phyloP scores from a whole-genome alignment of 2,888 invertebrate genomes.

The Macaria liturata region DNA sequence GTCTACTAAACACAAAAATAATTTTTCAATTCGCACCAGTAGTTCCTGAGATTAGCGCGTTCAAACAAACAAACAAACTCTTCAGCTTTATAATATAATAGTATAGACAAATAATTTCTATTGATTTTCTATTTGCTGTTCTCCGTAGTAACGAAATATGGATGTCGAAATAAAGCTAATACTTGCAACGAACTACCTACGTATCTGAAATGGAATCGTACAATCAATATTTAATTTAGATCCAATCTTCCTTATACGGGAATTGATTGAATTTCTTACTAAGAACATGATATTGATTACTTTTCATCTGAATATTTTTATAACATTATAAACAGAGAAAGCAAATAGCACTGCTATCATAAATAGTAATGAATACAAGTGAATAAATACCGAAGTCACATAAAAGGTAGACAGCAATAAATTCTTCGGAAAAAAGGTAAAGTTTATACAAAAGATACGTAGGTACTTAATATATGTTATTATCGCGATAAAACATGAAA shows the following conservation, averaged over 20 bases:
- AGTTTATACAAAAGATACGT: slow-evolving; percentile 49
- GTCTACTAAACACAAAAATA: no score
- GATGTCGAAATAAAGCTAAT: slow-evolving; percentile 14
- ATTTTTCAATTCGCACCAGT: no score
- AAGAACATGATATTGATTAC: slow-evolving; percentile 14
- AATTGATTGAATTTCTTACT: slow-evolving; percentile 25
- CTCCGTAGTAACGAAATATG: background rate
- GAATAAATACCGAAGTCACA: slow-evolving; percentile 8
- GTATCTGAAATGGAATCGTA: slow-evolving; percentile 28
- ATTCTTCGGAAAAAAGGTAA: slow-evolving; percentile 44
- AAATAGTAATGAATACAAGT: slow-evolving; percentile 5
- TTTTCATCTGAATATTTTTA: slow-evolving; percentile 15
- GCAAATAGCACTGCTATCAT: slow-evolving; percentile 6
- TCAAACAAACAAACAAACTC: no score
- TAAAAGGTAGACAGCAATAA: slow-evolving; percentile 32
- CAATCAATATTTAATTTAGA: slow-evolving; percentile 33
- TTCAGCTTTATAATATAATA: no score
- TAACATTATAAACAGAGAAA: slow-evolving; percentile 6
- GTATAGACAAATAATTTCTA: slow-evolving; percentile 10
- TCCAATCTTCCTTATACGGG: slow-evolving; percentile 26
- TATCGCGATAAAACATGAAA: slow-evolving; percentile 81
- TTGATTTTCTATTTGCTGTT: slow-evolving; percentile 11
- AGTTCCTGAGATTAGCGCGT: no score
- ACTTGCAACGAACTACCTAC: slow-evolving; percentile 25
- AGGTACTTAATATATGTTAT: slow-evolving; percentile 62